These are phyloP conservation scores for Meles meles DNA, from an alignment of 2,113 vertebrate species.

Conservation along the genomic window DNA sequence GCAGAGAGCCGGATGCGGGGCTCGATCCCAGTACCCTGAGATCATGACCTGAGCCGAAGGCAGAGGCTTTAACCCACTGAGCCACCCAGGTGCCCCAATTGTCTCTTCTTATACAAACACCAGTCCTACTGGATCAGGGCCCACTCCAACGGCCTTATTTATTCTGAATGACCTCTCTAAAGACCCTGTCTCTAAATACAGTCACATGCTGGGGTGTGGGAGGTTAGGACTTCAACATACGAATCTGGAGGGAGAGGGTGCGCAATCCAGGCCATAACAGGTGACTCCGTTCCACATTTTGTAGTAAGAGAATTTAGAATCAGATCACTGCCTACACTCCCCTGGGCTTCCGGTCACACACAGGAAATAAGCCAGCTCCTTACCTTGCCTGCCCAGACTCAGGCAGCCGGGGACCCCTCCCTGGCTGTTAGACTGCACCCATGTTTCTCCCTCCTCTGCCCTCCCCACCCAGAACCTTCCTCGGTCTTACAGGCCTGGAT, in stretches of 20 bases:
- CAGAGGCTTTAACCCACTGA: no score
- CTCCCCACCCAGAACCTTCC: neutral
- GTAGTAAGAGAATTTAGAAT: neutral
- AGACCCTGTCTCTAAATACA: neutral
- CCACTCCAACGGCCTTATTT: neutral
- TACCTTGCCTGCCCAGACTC: neutral
- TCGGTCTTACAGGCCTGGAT: neutral
- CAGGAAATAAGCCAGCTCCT: neutral
- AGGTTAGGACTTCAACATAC: neutral
- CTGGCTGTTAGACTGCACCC: neutral
- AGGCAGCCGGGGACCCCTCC: neutral
- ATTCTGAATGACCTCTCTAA: neutral
- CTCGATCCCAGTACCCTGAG: no score
- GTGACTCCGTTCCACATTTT: neutral
- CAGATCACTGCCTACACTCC: neutral
- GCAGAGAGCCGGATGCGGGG: no score
- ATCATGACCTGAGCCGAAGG: no score
- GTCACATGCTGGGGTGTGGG: neutral
- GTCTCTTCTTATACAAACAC: neutral
- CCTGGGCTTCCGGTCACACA: neutral
- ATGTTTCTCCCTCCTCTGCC: neutral
- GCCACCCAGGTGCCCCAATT: neutral
- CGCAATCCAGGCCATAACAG: neutral
- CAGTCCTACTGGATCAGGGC: no score
- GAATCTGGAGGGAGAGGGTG: no score